A percentile compares a stretch with the other conserved stretches of the same genome.
Evolutionary conservation across 2,888 invertebrate species (phyloP).

Genomic region (Bimastos eiseni): DNA sequence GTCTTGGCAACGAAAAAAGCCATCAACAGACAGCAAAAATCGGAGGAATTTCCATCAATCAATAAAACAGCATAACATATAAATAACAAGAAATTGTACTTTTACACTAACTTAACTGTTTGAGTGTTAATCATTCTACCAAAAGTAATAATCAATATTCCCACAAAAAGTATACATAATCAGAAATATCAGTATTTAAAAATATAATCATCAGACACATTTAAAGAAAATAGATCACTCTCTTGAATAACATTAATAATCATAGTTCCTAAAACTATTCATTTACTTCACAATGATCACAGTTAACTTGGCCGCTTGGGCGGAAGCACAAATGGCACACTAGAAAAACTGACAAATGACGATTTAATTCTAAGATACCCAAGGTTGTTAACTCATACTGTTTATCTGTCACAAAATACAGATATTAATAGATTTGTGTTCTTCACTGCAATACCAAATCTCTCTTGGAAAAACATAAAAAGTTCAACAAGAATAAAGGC

Average conservation of each 20-base stretch:
- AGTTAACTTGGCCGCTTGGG: too few species aligned
- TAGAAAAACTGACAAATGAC: background rate
- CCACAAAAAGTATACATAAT: background rate
- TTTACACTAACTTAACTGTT: background rate
- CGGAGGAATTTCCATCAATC: too few species aligned
- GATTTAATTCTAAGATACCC: background rate
- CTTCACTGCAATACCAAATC: background rate
- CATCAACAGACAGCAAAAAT: background rate
- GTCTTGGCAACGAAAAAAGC: background rate
- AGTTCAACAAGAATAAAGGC: background rate
- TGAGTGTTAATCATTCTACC: background rate
- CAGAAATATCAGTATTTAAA: background rate
- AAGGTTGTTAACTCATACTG: background rate
- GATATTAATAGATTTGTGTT: background rate
- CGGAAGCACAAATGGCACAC: background rate
- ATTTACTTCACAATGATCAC: background rate
- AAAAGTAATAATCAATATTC: background rate
- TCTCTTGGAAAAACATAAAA: background rate
- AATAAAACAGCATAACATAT: background rate
- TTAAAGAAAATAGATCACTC: background rate
- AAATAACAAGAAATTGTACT: background rate
- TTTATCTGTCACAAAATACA: background rate
- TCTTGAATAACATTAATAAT: background rate
- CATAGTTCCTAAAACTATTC: too few species aligned
- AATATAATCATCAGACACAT: background rate